phyloP scores from a whole-genome alignment of 2,113 vertebrate genomes.

The Lophura nycthemera region DNA sequence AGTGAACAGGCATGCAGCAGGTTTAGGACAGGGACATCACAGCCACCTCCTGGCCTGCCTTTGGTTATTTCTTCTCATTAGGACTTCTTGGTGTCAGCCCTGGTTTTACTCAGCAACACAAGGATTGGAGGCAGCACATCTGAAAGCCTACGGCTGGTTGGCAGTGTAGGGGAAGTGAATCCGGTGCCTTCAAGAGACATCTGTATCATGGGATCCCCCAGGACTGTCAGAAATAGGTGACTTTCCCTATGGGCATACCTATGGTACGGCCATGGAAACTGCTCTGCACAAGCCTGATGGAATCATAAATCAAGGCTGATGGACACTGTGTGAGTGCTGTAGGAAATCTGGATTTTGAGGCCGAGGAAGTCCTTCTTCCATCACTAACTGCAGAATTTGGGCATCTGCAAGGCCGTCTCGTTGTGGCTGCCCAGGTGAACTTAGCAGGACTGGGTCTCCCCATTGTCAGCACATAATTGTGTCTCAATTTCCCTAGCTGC shows the following conservation, averaged over 20 bases:
- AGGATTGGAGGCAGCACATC: background rate
- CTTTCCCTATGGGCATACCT: rapidly evolving
- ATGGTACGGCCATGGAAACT: background rate
- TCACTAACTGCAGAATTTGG: background rate
- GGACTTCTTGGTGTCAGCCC: background rate
- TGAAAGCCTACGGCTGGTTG: background rate
- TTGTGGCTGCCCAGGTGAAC: background rate
- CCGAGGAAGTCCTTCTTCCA: background rate
- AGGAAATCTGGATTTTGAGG: background rate
- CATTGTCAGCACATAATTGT: background rate
- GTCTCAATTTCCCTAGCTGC: background rate
- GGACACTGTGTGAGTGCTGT: background rate
- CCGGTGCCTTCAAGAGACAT: background rate
- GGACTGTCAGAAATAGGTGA: background rate
- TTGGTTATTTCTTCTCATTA: constrained; percentile 20
- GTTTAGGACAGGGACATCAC: background rate
- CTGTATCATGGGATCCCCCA: background rate
- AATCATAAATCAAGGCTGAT: background rate
- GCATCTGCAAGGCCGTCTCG: background rate
- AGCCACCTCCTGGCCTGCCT: background rate
- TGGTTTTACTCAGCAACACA: background rate
- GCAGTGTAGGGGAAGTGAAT: background rate
- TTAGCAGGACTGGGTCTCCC: background rate
- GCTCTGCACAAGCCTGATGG: background rate
- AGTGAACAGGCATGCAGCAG: background rate